These are phyloP conservation scores for Amyelois transitella DNA, from an alignment of 1,140 invertebrate species.

Conservation along the genomic window DNA sequence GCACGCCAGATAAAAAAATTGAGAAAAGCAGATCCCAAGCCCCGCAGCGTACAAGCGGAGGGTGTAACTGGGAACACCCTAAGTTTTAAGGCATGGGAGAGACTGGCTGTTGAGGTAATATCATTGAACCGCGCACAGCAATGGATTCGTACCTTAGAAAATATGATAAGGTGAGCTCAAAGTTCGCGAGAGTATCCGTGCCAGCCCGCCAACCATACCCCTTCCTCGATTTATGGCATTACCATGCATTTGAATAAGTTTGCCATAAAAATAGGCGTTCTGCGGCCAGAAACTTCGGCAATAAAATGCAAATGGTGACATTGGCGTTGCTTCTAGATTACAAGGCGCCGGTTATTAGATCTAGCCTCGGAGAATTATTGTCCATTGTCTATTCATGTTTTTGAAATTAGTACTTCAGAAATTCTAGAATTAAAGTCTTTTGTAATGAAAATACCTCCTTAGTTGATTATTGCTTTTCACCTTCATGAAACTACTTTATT, in stretches of 20 bases:
- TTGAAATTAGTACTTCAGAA: too few species aligned
- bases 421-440: too few species aligned
- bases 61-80: too few species aligned
- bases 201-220: constrained; percentile 50
- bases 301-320: constrained; percentile 71
- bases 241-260: constrained; percentile 68
- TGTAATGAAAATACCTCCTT: background rate
- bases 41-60: too few species aligned
- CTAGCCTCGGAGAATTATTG: constrained; percentile 14
- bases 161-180: constrained; percentile 13
- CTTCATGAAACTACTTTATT: too few species aligned
- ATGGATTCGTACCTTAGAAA: background rate
- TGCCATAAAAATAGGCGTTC: constrained; percentile 68
- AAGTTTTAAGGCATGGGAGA: too few species aligned
- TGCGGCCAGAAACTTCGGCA: constrained; percentile 62
- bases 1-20: too few species aligned
- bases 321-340: constrained; percentile 40
- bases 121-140: background rate
- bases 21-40: too few species aligned
- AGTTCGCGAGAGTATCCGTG: constrained; percentile 40
- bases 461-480: too few species aligned
- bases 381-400: too few species aligned
- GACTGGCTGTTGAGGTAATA: background rate
- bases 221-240: constrained; percentile 59
- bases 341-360: constrained; percentile 13